Base-by-base conservation (phyloP, 2,888 invertebrate genomes). In the Eupithecia abbreviata region DNA sequence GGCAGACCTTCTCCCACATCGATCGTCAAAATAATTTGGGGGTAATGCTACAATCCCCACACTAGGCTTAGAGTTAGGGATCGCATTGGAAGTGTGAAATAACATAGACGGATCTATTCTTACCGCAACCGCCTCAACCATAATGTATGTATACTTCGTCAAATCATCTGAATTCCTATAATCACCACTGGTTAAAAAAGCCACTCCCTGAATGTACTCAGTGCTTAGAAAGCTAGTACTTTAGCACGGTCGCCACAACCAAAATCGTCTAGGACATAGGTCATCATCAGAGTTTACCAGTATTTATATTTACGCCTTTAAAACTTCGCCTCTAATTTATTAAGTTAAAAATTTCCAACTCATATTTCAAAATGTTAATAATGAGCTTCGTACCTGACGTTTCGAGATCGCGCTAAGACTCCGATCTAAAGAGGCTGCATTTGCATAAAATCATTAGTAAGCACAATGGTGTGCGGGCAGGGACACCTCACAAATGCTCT, bases 361-460 rank as follows among this genome's bases (percentile, higher is more conserved):
- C 93, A 94, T 94, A 94, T 92, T 93, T 94, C 93, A 94, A 92
- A 93, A 91, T 91, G 91, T 93, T 94, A 93, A 93, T 94, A 94
- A 94, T 94, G 94, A 94, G 93, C 93, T 90, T 88, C 90, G 93
- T 94, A 93, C 94, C 94, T 94, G 94, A 94, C 93, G 93, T 91
- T 92, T 92, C 86, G 93, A 94, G 94, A 94, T 94, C 94, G 94
- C 94, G 93, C 93, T 94, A 95, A 94, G 94, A 93, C 94, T 93
- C 92, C 94, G 93, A 94, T 95, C 94, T 94, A 93, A 94, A 94
- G 94, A 94, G 93, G 91, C 89, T 94, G 91, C 95, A 95, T 95
- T 94, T 95, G 95, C 95, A 95, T 95, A 95, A 95, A 95, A 94
- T 95, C 95, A 94, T 95, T 94, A 95, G 95, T 93, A 94, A 94